A percentile compares a stretch with the other conserved stretches of the same genome.
phyloP scores from a whole-genome alignment of 2,797 vertebrate genomes.

The Scolopax bukidnonensis region DNA sequence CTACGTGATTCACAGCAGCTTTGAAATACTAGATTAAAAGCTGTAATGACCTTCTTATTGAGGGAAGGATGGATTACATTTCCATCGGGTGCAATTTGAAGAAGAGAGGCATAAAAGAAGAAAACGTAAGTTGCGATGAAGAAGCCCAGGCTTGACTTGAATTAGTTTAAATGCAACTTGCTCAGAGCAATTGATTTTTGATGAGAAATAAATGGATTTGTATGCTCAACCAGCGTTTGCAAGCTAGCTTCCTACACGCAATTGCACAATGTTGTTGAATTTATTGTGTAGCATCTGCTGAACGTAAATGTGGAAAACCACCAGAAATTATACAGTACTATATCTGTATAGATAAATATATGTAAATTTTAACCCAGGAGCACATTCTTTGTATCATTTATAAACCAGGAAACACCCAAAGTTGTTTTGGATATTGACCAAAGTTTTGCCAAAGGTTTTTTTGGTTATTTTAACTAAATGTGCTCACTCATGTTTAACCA shows the following conservation, averaged over 20 bases:
- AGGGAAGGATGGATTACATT: constrained; percentile 10
- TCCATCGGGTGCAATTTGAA: constrained; percentile 9
- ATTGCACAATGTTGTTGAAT: neutral
- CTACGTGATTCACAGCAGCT: neutral
- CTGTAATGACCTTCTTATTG: neutral
- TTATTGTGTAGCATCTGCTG: neutral
- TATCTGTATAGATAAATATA: neutral
- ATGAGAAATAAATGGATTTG: neutral
- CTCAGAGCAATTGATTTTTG: neutral
- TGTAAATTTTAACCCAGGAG: neutral
- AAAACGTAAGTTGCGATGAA: neutral
- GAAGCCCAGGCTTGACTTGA: neutral
- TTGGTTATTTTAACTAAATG: neutral
- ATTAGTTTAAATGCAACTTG: neutral
- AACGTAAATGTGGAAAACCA: neutral
- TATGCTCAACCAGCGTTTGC: neutral
- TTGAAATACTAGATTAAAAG: constrained; percentile 34
- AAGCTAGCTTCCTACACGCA: neutral
- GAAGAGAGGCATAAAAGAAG: neutral
- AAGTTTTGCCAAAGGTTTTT: neutral
- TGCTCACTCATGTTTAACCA: neutral
- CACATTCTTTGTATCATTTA: neutral
- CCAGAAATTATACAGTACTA: neutral
- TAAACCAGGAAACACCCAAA: neutral
- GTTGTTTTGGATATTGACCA: neutral